phyloP scores from a whole-genome alignment of 2,113 vertebrate species.

The Coracopsis vasa region DNA sequence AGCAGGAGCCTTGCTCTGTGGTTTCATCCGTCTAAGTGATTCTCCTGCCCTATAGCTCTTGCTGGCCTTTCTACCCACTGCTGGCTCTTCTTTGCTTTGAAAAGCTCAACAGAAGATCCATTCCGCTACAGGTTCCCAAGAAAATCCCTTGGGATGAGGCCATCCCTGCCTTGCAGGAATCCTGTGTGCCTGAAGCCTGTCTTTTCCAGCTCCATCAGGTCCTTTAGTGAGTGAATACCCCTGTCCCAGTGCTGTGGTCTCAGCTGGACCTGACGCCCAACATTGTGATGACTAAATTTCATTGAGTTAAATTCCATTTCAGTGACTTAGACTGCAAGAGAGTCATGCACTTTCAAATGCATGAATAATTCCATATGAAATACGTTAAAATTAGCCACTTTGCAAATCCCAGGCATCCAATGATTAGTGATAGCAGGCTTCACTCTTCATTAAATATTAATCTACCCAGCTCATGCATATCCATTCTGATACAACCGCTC shows the following conservation, averaged over 20 bases:
- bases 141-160: neutral
- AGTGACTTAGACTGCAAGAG: neutral
- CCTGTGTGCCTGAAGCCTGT: neutral
- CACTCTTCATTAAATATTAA: conserved; percentile 54
- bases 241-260: rapidly evolving
- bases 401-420: conserved; percentile 35
- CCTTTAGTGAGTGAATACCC: neutral
- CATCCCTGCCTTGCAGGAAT: neutral
- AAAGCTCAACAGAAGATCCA: neutral
- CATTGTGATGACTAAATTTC: neutral
- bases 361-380: conserved; percentile 53
- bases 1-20: neutral
- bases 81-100: neutral
- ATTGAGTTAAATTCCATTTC: neutral
- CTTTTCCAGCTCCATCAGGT: neutral
- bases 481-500: conserved; percentile 1
- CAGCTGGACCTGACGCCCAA: neutral
- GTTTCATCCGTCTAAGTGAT: neutral
- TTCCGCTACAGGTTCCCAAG: neutral
- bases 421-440: conserved; percentile 47
- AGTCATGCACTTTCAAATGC: neutral
- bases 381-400: conserved; percentile 45
- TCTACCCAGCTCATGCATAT: neutral
- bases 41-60: neutral
- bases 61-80: neutral